These are phyloP conservation scores for Myiopsitta monachus DNA, from an alignment of 2,113 vertebrate genomes.

Conservation along the genomic window DNA sequence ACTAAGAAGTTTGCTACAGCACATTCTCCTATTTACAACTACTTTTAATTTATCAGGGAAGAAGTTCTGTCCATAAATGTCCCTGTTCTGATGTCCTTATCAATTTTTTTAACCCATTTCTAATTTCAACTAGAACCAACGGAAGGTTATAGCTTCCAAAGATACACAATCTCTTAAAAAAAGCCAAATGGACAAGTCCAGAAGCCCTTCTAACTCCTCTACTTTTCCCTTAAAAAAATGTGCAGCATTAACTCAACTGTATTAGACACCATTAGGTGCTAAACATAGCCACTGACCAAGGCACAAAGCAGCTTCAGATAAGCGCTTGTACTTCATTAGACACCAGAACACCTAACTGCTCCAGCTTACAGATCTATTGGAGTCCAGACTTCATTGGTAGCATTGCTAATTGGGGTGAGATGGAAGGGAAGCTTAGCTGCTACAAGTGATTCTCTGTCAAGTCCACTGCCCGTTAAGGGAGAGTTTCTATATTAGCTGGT, in stretches of 20 bases:
- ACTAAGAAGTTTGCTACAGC: not conserved
- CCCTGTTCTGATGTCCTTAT: not conserved
- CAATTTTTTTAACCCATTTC: not conserved
- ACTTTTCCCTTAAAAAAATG: not conserved
- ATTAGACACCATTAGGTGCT: not conserved
- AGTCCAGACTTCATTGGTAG: not conserved
- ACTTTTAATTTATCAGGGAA: not conserved
- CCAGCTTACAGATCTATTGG: not conserved
- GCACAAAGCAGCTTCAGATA: not conserved
- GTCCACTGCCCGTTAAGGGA: not conserved
- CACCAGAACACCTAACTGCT: not conserved
- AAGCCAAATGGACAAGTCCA: not conserved
- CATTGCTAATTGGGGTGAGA: not conserved
- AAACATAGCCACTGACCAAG: not conserved
- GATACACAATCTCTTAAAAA: not conserved
- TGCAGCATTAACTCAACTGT: not conserved
- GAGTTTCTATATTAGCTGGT: not conserved
- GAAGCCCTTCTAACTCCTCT: not conserved
- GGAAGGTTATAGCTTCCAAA: not conserved
- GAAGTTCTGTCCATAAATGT: not conserved
- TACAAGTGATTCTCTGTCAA: not conserved
- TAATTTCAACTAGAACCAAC: not conserved
- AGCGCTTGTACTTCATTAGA: not conserved
- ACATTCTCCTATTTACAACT: not conserved
- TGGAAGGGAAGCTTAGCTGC: not conserved